These are phyloP conservation scores for Drosophila takahashii DNA, from an alignment of 1,140 invertebrate genomes.

Conservation along the genomic window DNA sequence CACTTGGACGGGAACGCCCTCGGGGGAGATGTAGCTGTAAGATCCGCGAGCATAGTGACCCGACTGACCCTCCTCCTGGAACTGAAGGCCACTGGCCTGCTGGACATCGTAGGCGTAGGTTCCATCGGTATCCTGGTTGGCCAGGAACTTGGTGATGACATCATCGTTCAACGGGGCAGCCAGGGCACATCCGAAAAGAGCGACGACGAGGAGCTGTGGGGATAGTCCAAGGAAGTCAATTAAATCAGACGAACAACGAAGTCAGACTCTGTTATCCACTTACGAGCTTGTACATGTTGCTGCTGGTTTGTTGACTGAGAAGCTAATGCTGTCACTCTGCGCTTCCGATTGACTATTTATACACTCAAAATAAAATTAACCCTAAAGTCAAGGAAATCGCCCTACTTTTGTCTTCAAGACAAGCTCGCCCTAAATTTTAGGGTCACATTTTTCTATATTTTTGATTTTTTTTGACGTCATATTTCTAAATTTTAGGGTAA, in stretches of 20 bases:
- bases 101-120: constrained; percentile 40
- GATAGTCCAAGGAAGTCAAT: constrained; percentile 14
- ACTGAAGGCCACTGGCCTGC: constrained; percentile 32
- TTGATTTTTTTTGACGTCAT: too few relatives aligned
- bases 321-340: constrained; percentile 41
- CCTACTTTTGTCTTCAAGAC: too few relatives aligned
- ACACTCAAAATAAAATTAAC: too few relatives aligned
- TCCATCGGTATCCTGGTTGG: constrained; percentile 48
- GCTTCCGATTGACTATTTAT: constrained; percentile 60
- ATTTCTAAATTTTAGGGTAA: too few relatives aligned
- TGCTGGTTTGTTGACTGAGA: constrained; percentile 29
- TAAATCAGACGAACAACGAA: constrained; percentile 7
- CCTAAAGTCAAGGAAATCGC: too few relatives aligned
- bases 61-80: constrained; percentile 53
- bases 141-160: constrained; percentile 42
- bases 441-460: too few relatives aligned
- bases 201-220: constrained; percentile 56
- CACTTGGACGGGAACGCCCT: constrained; percentile 84
- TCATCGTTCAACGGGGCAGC: constrained; percentile 47
- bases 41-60: constrained; percentile 45
- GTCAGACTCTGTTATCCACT: constrained; percentile 27
- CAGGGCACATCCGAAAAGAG: constrained; percentile 44
- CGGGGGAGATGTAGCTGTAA: constrained; percentile 59
- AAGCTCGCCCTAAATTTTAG: too few relatives aligned
- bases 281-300: constrained; percentile 70